Evolutionary conservation across 1,140 invertebrate genomes (phyloP), one percentile per base, ranked within the genome.

Genomic region (Epicauta chinensis): DNA sequence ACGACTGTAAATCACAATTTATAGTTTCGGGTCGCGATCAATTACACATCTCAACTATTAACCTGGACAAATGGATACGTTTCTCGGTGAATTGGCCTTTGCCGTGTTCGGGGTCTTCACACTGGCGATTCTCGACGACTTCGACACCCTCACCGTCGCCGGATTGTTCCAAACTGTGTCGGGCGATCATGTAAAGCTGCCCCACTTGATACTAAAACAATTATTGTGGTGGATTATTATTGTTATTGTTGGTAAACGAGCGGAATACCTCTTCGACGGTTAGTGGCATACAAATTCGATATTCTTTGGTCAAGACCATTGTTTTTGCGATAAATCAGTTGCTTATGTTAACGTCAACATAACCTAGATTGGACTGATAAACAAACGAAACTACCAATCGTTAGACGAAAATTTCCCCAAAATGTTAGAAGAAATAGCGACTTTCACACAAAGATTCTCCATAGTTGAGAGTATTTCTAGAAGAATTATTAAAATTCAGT

Each of bases 131-230:
- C 46, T 87, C 84, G 12, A 94, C 78, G 1, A 94, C 89, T 71
- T 95, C 91, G 3, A 95, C 91, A n/a, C 91, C 91, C 71, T 94
- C 91, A 5, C 91, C 91, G 47, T 83, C 82, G 59, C 85, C 84
- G 7, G 90, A 92, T 64, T 96, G 91, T 64, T 95, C 91, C 64
- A 86, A 81, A 70, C 91, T 93, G 64, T 96, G 92, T 51, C 91
- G 82, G 3, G 91, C 90, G 63, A 95, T 94, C 92, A 95, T 96
- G 71, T 93, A 95, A 42, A 96, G 75, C 64, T 96, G 92, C 0
- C 91, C 92, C 66, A 94, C 85, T 43, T 81, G 82, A 71, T 96
- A 96, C 91, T 95, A 67, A 45, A 77, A 74, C 42, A 29, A 4
- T 16, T 12, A 55, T 35, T 39, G 15, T 14, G n/a, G n/a, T 9